Evolutionary conservation across 2,888 invertebrate species (phyloP).

Genomic region (Conus canariensis): DNA sequence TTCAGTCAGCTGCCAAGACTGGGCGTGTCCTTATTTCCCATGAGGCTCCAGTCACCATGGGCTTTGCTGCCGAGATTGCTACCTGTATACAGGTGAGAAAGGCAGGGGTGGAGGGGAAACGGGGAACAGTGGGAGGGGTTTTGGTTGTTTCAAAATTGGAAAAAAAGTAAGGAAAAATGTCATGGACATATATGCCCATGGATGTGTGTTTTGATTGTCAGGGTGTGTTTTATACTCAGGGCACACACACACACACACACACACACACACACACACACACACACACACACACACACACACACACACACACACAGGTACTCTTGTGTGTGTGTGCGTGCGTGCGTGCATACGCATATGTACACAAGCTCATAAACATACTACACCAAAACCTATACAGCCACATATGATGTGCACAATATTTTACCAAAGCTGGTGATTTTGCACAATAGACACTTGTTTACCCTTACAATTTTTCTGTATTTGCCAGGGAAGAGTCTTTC

Average conservation of each 20-base stretch:
- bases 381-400: too few species aligned
- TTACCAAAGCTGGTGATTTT: too few species aligned
- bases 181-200: too few species aligned
- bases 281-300: too few species aligned
- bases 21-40: constrained; percentile 94
- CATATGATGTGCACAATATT: too few species aligned
- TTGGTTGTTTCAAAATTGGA: not conserved
- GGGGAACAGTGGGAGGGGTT: not conserved
- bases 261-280: not conserved
- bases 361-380: too few species aligned
- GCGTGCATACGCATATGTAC: not conserved
- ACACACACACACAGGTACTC: not conserved
- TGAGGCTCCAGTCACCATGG: constrained; percentile 96
- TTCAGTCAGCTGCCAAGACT: constrained; percentile 96
- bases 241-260: not conserved
- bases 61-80: constrained; percentile 97
- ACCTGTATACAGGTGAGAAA: constrained; percentile 91
- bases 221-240: not conserved
- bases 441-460: too few species aligned
- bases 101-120: not conserved
- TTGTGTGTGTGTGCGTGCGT: not conserved
- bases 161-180: too few species aligned
- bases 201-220: not conserved
- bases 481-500: too few species aligned
- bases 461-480: too few species aligned